phyloP scores from a whole-genome alignment of 2,113 vertebrate genomes.

The Polypterus senegalus region DNA sequence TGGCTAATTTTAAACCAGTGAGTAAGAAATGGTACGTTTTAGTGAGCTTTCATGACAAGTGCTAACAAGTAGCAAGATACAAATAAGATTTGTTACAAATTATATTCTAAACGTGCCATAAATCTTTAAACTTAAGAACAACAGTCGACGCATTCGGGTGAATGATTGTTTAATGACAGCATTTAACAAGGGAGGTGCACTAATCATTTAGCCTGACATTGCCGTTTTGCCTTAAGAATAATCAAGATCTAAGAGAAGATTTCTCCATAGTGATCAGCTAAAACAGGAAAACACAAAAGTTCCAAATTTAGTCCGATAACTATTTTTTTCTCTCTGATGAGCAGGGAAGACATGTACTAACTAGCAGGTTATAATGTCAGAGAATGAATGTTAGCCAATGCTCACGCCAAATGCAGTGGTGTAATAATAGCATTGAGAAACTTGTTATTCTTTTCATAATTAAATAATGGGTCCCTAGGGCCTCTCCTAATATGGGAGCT shows the following conservation, averaged over 20 bases:
- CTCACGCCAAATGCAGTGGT: too few relatives aligned
- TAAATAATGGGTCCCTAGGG: too few relatives aligned
- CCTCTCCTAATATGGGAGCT: too few relatives aligned
- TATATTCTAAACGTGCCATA: conserved; percentile 16
- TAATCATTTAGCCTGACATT: conserved; percentile 23
- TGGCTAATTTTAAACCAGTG: too few relatives aligned
- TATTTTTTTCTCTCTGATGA: too few relatives aligned
- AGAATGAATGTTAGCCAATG: too few relatives aligned
- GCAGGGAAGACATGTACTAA: too few relatives aligned
- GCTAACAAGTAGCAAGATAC: conserved; percentile 10
- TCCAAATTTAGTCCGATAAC: not conserved
- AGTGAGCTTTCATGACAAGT: conserved; percentile 14
- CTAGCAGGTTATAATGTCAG: too few relatives aligned
- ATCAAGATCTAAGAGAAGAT: not conserved
- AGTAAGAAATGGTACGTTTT: not conserved
- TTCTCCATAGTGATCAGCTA: conserved; percentile 1
- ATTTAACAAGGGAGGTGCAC: conserved; percentile 16
- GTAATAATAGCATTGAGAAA: too few relatives aligned
- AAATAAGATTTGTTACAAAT: conserved; percentile 3
- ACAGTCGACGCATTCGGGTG: conserved; percentile 6
- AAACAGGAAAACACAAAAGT: not conserved
- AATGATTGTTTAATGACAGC: conserved; percentile 24
- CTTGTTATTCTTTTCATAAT: too few relatives aligned
- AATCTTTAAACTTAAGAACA: conserved; percentile 9
- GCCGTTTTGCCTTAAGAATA: conserved; percentile 4